Conservation (phyloP, 2,797 vertebrate species). For the Pelochelys cantorii region DNA sequence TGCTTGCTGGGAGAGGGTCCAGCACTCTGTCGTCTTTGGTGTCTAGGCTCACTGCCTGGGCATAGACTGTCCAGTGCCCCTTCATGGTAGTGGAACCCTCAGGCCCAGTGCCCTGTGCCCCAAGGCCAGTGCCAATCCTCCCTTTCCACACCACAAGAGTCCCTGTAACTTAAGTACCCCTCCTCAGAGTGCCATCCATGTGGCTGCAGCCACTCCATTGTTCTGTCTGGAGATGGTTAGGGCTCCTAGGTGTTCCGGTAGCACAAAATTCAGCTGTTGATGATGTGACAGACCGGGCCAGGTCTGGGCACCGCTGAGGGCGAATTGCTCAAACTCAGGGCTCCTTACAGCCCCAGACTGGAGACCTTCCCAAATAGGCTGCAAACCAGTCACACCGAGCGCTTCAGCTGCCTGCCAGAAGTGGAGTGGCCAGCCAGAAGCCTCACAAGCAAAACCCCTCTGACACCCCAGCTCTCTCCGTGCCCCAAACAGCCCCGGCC, state of each 20-base stretch:
- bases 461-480: too few relatives aligned
- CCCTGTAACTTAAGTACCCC: rapidly evolving
- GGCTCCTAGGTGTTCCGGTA: not conserved
- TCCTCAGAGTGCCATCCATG: not conserved
- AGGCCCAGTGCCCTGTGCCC: not conserved
- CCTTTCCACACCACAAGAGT: not conserved
- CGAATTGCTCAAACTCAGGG: too few relatives aligned
- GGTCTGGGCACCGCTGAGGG: too few relatives aligned
- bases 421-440: too few relatives aligned
- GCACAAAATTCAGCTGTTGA: not conserved
- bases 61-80: not conserved
- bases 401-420: too few relatives aligned
- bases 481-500: too few relatives aligned
- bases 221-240: not conserved
- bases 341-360: too few relatives aligned
- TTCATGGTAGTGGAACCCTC: not conserved
- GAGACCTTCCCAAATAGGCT: too few relatives aligned
- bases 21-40: not conserved
- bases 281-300: too few relatives aligned
- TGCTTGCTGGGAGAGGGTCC: not conserved
- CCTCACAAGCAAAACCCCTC: too few relatives aligned
- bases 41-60: too few relatives aligned
- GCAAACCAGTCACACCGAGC: too few relatives aligned
- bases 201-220: rapidly evolving
- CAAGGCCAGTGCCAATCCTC: not conserved